Evolutionary conservation across 1,140 invertebrate genomes (phyloP), one percentile per base, ranked within the genome.

Genomic region (Temnothorax curvispinosus): DNA sequence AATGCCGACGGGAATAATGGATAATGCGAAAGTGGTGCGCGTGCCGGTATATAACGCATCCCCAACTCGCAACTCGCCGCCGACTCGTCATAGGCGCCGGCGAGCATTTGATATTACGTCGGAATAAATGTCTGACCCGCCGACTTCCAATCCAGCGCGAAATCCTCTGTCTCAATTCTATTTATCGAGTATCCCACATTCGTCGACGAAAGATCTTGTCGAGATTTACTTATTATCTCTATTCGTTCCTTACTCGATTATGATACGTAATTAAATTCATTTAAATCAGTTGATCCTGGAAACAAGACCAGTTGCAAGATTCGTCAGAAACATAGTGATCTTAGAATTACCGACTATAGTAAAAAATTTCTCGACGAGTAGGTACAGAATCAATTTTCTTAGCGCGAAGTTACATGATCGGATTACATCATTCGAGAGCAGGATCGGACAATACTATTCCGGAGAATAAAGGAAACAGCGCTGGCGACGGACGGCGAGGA

Each of bases 1-100:
- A 92, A 92, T 92, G 82, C 71, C 75, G 82, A 21, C 75, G 64
- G 69, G 84, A 87, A 85, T 92, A 92, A 91, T 92, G 87, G 90
- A 90, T 91, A 87, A 90, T 80, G 82, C 71, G 89, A 81, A 76
- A 76, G 77, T 69, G 85, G 41, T 47, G 74, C 81, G 87, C 47
- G 88, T 88, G 88, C 86, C 85, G 85, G 88, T 86, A 78, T 85
- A 88, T 85, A 88, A 77, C 74, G 47, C 74, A 86, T 81, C 87
- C 78, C 78, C 77, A 21, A 52, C 64, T 67, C 47, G 58, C 62
- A 67, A 80, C 47, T 80, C 64, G 77, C 77, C 65, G 64, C 50
- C 77, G 44, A 65, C 76, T 81, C 67, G 78, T 82, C 78, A 82
- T 47, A 47, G 78, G 38, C 78, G 78, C 54, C 54, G 35, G 41